phyloP scores from a whole-genome alignment of 2,797 vertebrate species.

The Falco peregrinus region DNA sequence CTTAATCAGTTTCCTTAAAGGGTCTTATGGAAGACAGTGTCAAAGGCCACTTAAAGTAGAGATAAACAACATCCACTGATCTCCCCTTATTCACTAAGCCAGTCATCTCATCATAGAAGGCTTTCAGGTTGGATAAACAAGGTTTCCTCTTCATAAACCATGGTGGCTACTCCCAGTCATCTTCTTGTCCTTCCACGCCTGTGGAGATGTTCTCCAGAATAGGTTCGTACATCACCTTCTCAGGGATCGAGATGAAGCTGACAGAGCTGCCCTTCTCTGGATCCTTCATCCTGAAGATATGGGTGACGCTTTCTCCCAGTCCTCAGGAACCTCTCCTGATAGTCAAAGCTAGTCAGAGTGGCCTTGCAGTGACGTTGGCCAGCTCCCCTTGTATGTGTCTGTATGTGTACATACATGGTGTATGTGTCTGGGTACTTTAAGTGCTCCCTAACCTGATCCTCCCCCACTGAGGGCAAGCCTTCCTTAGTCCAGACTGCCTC shows the following conservation, averaged over 20 bases:
- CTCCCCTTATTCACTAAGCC: not conserved
- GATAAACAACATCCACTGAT: not conserved
- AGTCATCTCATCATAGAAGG: not conserved
- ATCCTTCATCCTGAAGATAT: not conserved
- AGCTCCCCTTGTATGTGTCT: not conserved
- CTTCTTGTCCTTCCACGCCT: not conserved
- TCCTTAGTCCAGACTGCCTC: not conserved
- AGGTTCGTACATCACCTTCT: not conserved
- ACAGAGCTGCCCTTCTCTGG: not conserved
- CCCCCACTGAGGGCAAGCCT: not conserved
- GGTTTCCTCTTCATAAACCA: not conserved
- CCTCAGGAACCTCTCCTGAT: not conserved
- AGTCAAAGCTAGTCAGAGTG: not conserved
- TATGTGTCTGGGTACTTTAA: not conserved
- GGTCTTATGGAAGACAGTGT: not conserved
- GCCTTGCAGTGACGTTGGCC: not conserved
- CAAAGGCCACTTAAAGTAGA: accelerated
- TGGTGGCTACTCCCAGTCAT: not conserved
- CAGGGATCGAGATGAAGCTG: not conserved
- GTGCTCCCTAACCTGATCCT: not conserved
- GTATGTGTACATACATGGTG: too few species aligned
- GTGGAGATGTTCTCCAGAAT: not conserved
- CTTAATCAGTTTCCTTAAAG: not conserved
- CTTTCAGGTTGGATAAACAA: not conserved
- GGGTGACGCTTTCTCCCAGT: not conserved